phyloP scores from a whole-genome alignment of 1,140 invertebrate species.

The Chrysopa pallens region DNA sequence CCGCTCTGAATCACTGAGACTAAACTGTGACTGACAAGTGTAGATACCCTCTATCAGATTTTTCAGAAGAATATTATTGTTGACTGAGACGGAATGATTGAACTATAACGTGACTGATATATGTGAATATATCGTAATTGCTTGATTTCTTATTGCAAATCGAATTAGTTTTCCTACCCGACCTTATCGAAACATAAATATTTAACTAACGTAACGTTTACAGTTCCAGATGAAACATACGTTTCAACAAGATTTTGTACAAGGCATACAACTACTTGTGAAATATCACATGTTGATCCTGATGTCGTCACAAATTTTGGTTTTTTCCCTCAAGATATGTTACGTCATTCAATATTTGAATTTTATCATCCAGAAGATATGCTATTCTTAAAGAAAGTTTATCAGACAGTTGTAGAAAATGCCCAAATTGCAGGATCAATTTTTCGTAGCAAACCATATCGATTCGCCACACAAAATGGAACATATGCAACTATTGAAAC shows the following conservation, averaged over 20 bases:
- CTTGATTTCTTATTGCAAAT: no score
- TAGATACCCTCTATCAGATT: no score
- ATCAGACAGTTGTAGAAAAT: conserved; percentile 42
- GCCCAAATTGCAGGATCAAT: conserved; percentile 36
- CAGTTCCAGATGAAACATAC: conserved; percentile 43
- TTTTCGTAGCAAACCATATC: conserved; percentile 56
- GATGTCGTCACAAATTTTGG: conserved; percentile 68
- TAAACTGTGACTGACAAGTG: no score
- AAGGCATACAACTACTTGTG: conserved; percentile 53
- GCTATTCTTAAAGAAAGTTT: conserved; percentile 56
- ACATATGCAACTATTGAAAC: conserved; percentile 68
- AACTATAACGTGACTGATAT: no score
- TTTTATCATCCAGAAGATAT: conserved; percentile 81
- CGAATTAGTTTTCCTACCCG: no score
- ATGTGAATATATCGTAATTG: no score
- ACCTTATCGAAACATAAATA: no score
- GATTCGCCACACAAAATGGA: conserved; percentile 70
- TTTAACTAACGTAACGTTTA: conserved; percentile 5
- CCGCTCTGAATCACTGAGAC: no score
- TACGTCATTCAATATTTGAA: conserved; percentile 62
- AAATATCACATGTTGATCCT: conserved; percentile 55
- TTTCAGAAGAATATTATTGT: no score
- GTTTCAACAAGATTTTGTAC: conserved; percentile 48
- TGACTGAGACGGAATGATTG: no score
- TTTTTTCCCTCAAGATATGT: conserved; percentile 74